Evolutionary conservation across 1,140 invertebrate genomes (phyloP).

Genomic region (Drosophila hydei): DNA sequence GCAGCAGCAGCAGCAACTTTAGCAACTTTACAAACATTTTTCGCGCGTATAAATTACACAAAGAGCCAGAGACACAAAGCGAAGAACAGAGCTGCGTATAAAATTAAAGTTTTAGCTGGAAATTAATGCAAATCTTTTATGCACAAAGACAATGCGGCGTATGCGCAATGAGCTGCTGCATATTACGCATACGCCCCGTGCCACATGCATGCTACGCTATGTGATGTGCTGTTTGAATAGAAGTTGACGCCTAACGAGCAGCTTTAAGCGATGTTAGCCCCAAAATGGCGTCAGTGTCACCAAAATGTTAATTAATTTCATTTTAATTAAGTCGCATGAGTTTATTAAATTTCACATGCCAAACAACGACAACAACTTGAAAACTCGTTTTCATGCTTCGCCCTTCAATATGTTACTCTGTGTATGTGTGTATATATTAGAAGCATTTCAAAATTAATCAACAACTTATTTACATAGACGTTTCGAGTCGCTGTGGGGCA

Average conservation of each 20-base stretch:
- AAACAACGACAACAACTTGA: slow-evolving; percentile 24
- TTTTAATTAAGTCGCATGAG: slow-evolving; percentile 70
- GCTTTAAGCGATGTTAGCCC: slow-evolving; percentile 1
- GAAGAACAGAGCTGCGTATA: slow-evolving; percentile 39
- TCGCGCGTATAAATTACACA: slow-evolving; percentile 70
- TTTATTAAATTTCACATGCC: slow-evolving; percentile 64
- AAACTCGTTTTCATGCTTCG: slow-evolving; percentile 8
- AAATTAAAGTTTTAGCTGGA: slow-evolving; percentile 62
- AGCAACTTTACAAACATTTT: slow-evolving; percentile 66
- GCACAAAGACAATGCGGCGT: slow-evolving; percentile 60
- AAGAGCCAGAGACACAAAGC: slow-evolving; percentile 45
- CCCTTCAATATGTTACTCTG: background rate
- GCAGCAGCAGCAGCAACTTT: slow-evolving; percentile 57
- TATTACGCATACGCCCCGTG: slow-evolving; percentile 57
- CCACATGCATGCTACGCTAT: too few species aligned
- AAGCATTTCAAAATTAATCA: slow-evolving; percentile 74
- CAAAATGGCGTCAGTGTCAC: slow-evolving; percentile 30
- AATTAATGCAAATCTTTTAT: slow-evolving; percentile 70
- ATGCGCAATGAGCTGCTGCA: slow-evolving; percentile 59
- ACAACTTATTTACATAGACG: slow-evolving; percentile 67
- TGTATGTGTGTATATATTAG: slow-evolving; percentile 9
- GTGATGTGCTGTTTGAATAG: slow-evolving; percentile 1
- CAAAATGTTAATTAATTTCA: slow-evolving; percentile 68
- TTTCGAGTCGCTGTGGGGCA: slow-evolving; percentile 9
- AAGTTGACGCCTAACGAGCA: too few species aligned